Percentiles rank a stretch among this genome's conserved stretches.
phyloP scores from a whole-genome alignment of 1,140 invertebrate genomes.

The Battus philenor region DNA sequence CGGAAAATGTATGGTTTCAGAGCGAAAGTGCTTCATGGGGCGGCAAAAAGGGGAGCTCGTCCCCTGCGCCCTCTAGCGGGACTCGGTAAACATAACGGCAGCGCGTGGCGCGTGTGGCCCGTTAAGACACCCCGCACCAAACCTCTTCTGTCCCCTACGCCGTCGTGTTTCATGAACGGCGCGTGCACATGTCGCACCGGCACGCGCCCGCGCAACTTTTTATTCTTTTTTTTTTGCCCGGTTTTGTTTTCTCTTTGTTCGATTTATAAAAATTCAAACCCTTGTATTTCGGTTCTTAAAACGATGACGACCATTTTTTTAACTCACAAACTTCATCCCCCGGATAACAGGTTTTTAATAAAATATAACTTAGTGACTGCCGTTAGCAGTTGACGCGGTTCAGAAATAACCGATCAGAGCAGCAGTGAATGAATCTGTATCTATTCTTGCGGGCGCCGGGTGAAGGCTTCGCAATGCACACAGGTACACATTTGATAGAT shows the following conservation, averaged over 20 bases:
- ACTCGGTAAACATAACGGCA: slow-evolving; percentile 37
- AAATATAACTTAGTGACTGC: slow-evolving; percentile 1
- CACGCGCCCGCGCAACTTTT: slow-evolving; percentile 66
- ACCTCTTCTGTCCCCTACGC: neutral
- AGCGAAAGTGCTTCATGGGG: slow-evolving; percentile 56
- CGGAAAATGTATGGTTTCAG: slow-evolving; percentile 64
- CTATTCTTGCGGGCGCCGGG: slow-evolving; percentile 7
- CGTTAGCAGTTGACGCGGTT: slow-evolving; percentile 3
- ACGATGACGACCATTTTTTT: slow-evolving; percentile 20
- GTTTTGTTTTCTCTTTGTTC: slow-evolving; percentile 65
- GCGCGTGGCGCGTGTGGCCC: slow-evolving; percentile 40
- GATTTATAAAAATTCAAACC: slow-evolving; percentile 44
- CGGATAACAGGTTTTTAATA: slow-evolving; percentile 8
- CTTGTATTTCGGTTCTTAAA: slow-evolving; percentile 35
- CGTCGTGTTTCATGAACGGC: slow-evolving; percentile 23
- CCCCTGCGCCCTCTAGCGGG: slow-evolving; percentile 9
- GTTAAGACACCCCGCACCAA: slow-evolving; percentile 46
- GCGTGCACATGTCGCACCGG: slow-evolving; percentile 70
- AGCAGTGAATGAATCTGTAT: slow-evolving; percentile 5
- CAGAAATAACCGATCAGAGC: slow-evolving; percentile 12
- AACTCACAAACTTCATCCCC: slow-evolving; percentile 1
- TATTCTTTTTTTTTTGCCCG: slow-evolving; percentile 55
- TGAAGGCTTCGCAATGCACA: slow-evolving; percentile 18
- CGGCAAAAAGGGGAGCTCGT: slow-evolving; percentile 1
- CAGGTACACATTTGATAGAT: slow-evolving; percentile 28